Conservation (phyloP, 2,797 vertebrate species). For the Crocidura indochinensis region DNA sequence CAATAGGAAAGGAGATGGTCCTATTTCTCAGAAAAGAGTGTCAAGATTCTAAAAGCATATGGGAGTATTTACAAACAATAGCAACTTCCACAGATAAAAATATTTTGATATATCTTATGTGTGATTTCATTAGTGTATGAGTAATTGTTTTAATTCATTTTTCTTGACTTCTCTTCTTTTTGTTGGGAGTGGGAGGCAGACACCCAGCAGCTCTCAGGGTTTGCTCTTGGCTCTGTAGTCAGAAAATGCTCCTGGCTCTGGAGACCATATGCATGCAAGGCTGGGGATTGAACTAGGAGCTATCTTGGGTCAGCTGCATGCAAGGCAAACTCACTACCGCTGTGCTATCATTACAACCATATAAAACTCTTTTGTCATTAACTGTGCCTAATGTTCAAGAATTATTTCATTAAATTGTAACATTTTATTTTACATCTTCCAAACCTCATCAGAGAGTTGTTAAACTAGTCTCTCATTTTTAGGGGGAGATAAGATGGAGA, state of each 20-base stretch:
- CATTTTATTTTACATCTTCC: not conserved
- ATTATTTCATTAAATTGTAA: constrained; percentile 39
- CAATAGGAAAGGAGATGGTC: not conserved
- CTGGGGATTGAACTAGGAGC: no score
- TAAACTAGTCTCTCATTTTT: not conserved
- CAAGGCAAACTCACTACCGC: no score
- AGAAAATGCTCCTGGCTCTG: no score
- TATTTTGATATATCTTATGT: not conserved
- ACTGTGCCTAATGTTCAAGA: not conserved
- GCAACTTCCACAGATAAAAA: not conserved
- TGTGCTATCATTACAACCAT: no score
- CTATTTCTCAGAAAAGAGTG: not conserved
- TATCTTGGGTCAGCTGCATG: no score
- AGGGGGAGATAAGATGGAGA: no score
- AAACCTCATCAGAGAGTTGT: not conserved
- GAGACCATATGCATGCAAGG: no score
- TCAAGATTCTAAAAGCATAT: not conserved
- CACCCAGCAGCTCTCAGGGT: no score
- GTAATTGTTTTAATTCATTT: not conserved
- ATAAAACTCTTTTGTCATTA: not conserved
- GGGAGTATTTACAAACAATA: not conserved
- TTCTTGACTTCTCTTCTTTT: not conserved
- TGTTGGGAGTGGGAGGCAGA: no score
- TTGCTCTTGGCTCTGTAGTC: no score
- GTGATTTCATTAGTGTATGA: not conserved